phyloP scores from a whole-genome alignment of 2,888 invertebrate species.

The Marronus borbonicus region DNA sequence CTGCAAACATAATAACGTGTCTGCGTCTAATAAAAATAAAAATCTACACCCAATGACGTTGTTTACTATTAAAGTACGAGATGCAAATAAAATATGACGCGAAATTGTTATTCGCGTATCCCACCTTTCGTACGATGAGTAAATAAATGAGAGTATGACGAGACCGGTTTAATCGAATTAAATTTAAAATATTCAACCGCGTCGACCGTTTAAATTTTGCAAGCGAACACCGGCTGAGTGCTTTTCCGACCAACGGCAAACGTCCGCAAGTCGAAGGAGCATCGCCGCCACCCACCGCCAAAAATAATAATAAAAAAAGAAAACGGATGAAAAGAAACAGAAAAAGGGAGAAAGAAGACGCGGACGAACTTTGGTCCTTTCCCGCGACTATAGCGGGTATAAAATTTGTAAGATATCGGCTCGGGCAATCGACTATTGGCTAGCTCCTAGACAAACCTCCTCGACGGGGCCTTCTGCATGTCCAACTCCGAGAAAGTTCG shows the following conservation, averaged over 20 bases:
- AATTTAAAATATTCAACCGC: conserved; percentile 41
- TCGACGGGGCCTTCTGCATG: conserved; percentile 55
- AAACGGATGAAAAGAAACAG: conserved; percentile 7
- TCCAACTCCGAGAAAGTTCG: conserved; percentile 54
- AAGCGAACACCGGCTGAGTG: conserved; percentile 8
- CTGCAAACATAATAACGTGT: neutral
- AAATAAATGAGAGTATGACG: conserved; percentile 28
- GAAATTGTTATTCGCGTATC: conserved; percentile 21
- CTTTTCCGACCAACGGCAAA: conserved; percentile 11
- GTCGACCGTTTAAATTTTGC: conserved; percentile 32
- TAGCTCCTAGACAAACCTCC: conserved; percentile 58
- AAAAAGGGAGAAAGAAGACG: neutral
- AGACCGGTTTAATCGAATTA: conserved; percentile 39
- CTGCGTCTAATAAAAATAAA: conserved; percentile 17
- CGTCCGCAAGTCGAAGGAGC: conserved; percentile 21
- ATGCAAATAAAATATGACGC: conserved; percentile 29
- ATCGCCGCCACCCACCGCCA: conserved; percentile 1
- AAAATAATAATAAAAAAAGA: too few relatives aligned
- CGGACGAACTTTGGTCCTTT: conserved; percentile 33
- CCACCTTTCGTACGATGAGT: neutral
- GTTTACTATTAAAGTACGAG: conserved; percentile 7
- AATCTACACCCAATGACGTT: conserved; percentile 1
- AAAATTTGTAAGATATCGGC: conserved; percentile 54
- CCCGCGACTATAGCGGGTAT: conserved; percentile 44
- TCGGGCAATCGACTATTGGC: conserved; percentile 56